phyloP scores from a whole-genome alignment of 2,888 invertebrate species.

The Pteria penguin region DNA sequence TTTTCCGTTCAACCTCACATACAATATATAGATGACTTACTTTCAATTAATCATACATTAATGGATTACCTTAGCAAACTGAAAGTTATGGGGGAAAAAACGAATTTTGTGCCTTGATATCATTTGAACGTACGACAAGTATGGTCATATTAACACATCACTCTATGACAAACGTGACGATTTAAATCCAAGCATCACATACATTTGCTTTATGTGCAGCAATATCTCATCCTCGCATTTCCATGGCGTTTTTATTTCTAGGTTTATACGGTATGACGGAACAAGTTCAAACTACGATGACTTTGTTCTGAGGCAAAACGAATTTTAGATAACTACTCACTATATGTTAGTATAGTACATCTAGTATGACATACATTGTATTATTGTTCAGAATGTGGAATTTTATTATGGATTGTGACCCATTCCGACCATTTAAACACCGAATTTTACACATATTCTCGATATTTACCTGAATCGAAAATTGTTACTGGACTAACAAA shows the following conservation, averaged over 20 bases:
- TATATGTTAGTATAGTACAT: neutral
- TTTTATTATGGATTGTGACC: too few relatives aligned
- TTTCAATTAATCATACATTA: neutral
- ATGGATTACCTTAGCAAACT: neutral
- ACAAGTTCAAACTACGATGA: neutral
- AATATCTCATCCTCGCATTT: neutral
- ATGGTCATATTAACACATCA: neutral
- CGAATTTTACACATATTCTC: too few relatives aligned
- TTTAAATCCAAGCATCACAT: neutral
- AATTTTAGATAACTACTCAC: too few relatives aligned
- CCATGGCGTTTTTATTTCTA: neutral
- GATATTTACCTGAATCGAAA: too few relatives aligned
- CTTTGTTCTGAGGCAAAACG: neutral
- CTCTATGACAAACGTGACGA: neutral
- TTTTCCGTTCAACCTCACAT: neutral
- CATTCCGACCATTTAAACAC: too few relatives aligned
- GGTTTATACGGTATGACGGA: neutral
- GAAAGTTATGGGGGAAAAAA: too few relatives aligned
- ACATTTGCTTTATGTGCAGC: neutral
- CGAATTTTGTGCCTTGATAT: neutral
- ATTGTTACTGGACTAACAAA: too few relatives aligned
- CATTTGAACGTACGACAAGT: neutral
- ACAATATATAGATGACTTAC: neutral
- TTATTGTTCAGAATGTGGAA: too few relatives aligned
- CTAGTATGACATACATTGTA: too few relatives aligned